Evolutionary conservation across 2,888 invertebrate species (phyloP).

Genomic region (Standfussiana lucernea): DNA sequence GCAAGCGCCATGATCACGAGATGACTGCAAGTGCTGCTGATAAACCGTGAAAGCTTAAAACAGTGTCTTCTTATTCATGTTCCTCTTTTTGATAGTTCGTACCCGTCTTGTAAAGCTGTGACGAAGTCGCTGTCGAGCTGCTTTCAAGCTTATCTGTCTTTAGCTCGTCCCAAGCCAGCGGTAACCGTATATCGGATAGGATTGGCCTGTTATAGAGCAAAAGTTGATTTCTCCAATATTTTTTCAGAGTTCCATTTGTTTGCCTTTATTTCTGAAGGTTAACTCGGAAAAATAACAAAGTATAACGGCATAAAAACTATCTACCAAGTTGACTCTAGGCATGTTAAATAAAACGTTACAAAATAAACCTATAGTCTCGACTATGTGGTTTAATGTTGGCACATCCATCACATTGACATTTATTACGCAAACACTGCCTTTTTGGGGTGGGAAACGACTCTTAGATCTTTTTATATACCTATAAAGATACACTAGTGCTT

Average conservation of each 20-base stretch:
- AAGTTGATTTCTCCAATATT: neutral
- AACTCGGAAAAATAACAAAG: neutral
- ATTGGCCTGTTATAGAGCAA: neutral
- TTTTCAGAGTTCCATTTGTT: neutral
- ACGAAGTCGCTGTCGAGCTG: no score
- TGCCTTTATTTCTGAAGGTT: neutral
- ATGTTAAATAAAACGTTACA: constrained; percentile 30
- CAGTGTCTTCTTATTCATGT: neutral
- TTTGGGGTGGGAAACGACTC: constrained; percentile 38
- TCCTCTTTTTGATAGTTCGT: neutral
- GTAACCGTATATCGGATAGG: no score
- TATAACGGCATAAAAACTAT: neutral
- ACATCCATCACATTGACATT: constrained; percentile 64
- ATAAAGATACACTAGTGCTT: constrained; percentile 17
- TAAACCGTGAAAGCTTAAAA: no score
- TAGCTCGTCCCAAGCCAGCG: neutral
- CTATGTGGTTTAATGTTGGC: constrained; percentile 34
- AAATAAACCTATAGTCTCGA: constrained; percentile 14
- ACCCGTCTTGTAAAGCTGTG: no score
- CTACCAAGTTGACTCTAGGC: neutral
- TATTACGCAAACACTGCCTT: constrained; percentile 52
- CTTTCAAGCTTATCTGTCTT: neutral
- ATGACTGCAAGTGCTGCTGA: no score
- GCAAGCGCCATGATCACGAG: no score
- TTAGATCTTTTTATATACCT: constrained; percentile 45